Evolutionary conservation across 2,888 invertebrate species (phyloP).

Genomic region (Phrixothrix hirtus): DNA sequence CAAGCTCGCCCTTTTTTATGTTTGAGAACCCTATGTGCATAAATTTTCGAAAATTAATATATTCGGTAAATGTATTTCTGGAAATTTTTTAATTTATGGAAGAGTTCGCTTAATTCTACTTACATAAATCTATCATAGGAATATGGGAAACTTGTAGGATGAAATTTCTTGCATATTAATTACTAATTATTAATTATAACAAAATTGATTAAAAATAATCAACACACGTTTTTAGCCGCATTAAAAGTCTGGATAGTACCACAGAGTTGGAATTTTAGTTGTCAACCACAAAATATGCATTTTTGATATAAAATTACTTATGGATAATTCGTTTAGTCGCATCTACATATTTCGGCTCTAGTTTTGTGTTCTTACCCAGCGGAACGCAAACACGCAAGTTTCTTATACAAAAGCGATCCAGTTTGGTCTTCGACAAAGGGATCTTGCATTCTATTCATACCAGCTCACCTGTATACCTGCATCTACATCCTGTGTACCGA

Average conservation of each 20-base stretch:
- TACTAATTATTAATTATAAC: not conserved
- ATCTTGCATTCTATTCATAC: conserved; percentile 55
- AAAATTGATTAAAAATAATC: not conserved
- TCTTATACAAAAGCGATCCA: conserved; percentile 39
- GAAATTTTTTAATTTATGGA: too few relatives aligned
- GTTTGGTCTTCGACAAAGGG: conserved; percentile 52
- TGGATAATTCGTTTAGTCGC: not conserved
- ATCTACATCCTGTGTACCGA: conserved; percentile 52
- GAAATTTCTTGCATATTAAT: too few relatives aligned
- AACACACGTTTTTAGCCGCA: not conserved
- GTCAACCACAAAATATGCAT: too few relatives aligned
- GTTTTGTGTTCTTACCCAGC: conserved; percentile 12
- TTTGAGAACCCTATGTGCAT: too few relatives aligned
- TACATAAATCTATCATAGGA: too few relatives aligned
- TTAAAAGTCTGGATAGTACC: not conserved
- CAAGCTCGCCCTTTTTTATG: too few relatives aligned
- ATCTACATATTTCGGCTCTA: conserved; percentile 4
- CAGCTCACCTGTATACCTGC: conserved; percentile 56
- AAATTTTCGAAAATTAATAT: too few relatives aligned
- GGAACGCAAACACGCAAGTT: conserved; percentile 28
- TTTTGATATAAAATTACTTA: too few relatives aligned
- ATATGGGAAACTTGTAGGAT: too few relatives aligned
- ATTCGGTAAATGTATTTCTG: too few relatives aligned
- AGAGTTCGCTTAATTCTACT: too few relatives aligned
- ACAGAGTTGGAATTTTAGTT: too few relatives aligned